phyloP scores from a whole-genome alignment of 2,113 vertebrate genomes.

The Chaetops frenatus region DNA sequence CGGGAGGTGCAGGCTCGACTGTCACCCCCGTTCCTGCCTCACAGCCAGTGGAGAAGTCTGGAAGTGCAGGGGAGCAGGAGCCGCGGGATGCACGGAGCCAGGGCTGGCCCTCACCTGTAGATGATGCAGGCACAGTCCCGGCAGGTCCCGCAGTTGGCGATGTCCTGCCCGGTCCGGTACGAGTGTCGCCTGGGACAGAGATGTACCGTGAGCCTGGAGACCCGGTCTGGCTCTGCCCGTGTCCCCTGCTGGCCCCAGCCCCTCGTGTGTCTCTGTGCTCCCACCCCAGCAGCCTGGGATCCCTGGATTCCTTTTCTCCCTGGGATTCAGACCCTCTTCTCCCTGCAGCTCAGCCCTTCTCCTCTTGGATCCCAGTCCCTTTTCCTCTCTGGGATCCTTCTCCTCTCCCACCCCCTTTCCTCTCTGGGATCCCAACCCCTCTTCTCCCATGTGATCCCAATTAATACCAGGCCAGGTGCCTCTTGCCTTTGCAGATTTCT shows the following conservation, averaged over 20 bases:
- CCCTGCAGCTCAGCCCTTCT: not conserved
- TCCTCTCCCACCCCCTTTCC: not conserved
- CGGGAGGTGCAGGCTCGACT: not conserved
- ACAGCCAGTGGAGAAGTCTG: not conserved
- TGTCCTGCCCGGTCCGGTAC: conserved; percentile 84
- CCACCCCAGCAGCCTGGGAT: not conserved
- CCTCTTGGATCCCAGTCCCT: not conserved
- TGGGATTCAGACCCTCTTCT: not conserved
- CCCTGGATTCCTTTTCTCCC: not conserved
- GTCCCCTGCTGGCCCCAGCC: not conserved
- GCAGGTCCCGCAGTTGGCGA: conserved; percentile 86
- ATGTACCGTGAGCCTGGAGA: not conserved
- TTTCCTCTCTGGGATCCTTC: not conserved
- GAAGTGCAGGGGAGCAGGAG: not conserved
- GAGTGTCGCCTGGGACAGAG: conserved; percentile 76
- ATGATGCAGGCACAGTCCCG: conserved; percentile 88
- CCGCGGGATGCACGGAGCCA: fast-evolving
- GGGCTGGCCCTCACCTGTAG: conserved; percentile 75
- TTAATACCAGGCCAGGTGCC: not conserved
- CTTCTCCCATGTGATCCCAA: not conserved
- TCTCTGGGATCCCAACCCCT: not conserved
- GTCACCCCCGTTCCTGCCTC: not conserved
- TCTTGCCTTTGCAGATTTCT: fast-evolving
- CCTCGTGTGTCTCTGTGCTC: not conserved
- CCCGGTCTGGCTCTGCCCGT: fast-evolving